Evolutionary conservation across 2,888 invertebrate genomes (phyloP).

Genomic region (Liodrosophila aerea): DNA sequence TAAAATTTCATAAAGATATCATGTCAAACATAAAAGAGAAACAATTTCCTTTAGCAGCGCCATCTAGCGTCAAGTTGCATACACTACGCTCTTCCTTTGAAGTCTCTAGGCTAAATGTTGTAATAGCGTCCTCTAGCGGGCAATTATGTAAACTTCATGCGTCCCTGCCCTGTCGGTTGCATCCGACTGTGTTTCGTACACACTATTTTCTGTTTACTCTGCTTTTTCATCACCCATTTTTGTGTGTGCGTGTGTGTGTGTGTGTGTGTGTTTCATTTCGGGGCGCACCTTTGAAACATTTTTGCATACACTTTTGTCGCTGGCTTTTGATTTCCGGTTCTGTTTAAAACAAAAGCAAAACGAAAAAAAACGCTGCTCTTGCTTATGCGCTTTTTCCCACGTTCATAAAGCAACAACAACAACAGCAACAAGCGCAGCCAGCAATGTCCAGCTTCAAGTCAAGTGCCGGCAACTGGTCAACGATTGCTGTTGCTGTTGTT

Average conservation of each 20-base stretch:
- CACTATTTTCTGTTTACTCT: background rate
- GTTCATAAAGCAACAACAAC: conserved; percentile 56
- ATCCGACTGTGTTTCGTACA: no score
- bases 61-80: no score
- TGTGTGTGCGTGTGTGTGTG: background rate
- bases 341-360: conserved; percentile 28
- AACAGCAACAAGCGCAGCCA: conserved; percentile 17
- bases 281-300: conserved; percentile 43
- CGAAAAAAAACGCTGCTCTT: no score
- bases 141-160: no score
- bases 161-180: no score
- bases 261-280: conserved; percentile 21
- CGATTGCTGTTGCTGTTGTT: conserved; percentile 3
- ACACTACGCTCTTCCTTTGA: no score
- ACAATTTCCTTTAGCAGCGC: no score
- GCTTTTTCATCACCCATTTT: conserved; percentile 42
- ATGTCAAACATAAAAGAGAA: no score
- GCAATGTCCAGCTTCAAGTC: conserved; percentile 46
- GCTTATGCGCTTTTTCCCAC: conserved; percentile 68
- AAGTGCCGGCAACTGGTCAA: conserved; percentile 62
- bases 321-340: conserved; percentile 61
- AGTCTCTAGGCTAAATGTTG: no score
- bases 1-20: no score
- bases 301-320: conserved; percentile 61
- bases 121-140: no score